phyloP scores from a whole-genome alignment of 2,797 vertebrate genomes.

The Acridotheres tristis region DNA sequence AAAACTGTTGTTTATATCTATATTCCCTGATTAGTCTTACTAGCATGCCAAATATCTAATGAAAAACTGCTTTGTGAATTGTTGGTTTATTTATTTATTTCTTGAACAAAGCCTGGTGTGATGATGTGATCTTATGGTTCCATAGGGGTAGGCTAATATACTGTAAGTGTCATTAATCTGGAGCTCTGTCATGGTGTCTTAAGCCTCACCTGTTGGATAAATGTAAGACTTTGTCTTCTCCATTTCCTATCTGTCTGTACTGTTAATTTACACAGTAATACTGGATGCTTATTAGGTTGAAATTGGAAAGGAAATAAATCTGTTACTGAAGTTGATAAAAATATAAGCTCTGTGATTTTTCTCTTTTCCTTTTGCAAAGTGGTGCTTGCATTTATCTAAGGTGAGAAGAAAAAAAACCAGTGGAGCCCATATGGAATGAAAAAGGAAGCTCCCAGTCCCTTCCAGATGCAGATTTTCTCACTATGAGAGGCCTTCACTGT shows the following conservation, averaged over 20 bases:
- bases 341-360: neutral
- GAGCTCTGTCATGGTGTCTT: neutral
- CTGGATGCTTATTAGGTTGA: neutral
- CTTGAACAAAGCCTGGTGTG: neutral
- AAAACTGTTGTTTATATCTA: neutral
- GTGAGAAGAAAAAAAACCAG: neutral
- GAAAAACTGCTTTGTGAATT: slow-evolving; percentile 47
- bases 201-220: neutral
- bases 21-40: neutral
- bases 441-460: neutral
- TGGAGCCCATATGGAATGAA: neutral
- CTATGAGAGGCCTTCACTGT: neutral
- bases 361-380: neutral
- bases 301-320: neutral
- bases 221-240: neutral
- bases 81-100: neutral
- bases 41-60: slow-evolving; percentile 14
- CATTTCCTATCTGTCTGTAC: neutral
- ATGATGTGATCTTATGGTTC: neutral
- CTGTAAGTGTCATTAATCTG: neutral
- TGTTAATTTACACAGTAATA: neutral
- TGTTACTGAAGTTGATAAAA: neutral
- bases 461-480: neutral
- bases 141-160: neutral
- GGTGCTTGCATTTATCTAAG: neutral